Evolutionary conservation across 2,797 vertebrate genomes (phyloP).

Genomic region (Rhabdophis nuchalis): DNA sequence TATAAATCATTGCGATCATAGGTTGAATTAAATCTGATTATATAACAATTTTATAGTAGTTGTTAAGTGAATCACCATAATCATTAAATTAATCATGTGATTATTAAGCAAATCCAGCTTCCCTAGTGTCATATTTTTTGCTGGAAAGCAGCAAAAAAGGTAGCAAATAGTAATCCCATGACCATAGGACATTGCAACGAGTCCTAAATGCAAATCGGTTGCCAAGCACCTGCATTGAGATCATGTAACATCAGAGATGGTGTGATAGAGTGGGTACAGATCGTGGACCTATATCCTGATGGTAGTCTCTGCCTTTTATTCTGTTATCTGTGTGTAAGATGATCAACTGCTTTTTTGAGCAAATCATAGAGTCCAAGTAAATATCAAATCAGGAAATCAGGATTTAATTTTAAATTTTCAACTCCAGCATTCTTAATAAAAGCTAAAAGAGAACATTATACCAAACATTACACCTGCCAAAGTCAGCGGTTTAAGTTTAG

Average conservation of each 20-base stretch:
- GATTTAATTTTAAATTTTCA: neutral
- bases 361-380: neutral
- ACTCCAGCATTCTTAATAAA: neutral
- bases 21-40: neutral
- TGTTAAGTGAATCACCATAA: neutral
- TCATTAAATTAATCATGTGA: neutral
- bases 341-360: neutral
- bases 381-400: neutral
- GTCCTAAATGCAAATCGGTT: neutral
- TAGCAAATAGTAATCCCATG: neutral
- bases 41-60: neutral
- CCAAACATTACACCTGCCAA: neutral
- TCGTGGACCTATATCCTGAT: neutral
- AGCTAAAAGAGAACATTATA: neutral
- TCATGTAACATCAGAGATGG: neutral
- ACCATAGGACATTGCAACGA: neutral
- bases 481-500: neutral
- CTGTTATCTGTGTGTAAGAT: neutral
- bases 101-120: neutral
- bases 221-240: neutral
- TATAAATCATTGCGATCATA: neutral
- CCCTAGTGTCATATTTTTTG: neutral
- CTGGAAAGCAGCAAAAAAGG: neutral
- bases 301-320: neutral
- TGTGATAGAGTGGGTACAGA: neutral